Conservation (phyloP, 2,113 vertebrate genomes). For the Hemibagrus wyckioides region DNA sequence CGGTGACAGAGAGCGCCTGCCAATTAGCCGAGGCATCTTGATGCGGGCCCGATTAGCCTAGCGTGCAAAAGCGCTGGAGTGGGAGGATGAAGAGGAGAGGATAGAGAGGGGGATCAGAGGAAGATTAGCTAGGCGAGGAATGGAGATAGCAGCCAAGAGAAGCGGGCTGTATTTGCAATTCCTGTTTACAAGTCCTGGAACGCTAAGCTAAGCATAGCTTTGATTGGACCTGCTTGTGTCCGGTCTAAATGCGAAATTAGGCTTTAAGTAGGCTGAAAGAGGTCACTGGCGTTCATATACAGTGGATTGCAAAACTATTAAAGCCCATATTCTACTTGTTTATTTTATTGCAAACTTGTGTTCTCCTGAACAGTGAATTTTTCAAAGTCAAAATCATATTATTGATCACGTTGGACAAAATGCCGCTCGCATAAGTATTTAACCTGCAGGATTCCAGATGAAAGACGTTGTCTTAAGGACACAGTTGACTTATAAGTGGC, state of each 20-base stretch:
- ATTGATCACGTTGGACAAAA: not conserved
- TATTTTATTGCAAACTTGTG: not conserved
- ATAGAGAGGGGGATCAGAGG: not conserved
- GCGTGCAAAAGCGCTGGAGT: not conserved
- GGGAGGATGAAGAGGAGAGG: not conserved
- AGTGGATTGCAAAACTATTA: not conserved
- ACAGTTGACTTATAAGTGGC: not conserved
- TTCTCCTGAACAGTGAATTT: not conserved
- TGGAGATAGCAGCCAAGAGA: not conserved
- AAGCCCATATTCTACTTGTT: not conserved
- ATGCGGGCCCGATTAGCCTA: slow-evolving; percentile 56
- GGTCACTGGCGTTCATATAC: not conserved
- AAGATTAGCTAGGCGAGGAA: not conserved
- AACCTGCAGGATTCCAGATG: not conserved
- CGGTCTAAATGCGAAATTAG: not conserved
- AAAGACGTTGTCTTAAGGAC: too few relatives aligned
- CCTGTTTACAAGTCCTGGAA: not conserved
- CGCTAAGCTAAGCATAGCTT: not conserved
- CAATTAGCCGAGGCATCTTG: slow-evolving; percentile 71
- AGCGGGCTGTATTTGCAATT: not conserved
- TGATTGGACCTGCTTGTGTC: not conserved
- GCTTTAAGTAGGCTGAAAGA: not conserved
- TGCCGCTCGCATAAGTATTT: too few relatives aligned
- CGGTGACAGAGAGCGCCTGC: slow-evolving; percentile 64
- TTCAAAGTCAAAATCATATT: not conserved